Percentiles rank a stretch among this genome's conserved stretches.
Conservation (phyloP, 1,140 invertebrate species). For the Thaumetopoea pityocampa region DNA sequence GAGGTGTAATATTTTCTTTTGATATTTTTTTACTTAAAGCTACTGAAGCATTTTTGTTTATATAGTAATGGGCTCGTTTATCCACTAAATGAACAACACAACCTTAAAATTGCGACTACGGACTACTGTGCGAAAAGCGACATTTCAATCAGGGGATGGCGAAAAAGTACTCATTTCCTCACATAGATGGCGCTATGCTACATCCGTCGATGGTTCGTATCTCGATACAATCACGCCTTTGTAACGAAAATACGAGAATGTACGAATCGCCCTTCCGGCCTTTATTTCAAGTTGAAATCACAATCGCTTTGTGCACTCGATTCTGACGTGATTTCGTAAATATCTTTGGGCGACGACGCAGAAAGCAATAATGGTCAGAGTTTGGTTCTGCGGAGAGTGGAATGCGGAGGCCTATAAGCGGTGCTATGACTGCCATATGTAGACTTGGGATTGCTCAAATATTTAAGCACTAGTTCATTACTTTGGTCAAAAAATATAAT, state of each 20-base stretch:
- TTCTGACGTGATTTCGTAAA: conserved; percentile 40
- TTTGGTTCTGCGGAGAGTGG: conserved; percentile 24
- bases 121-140: conserved; percentile 7
- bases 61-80: too few relatives aligned
- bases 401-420: conserved; percentile 16
- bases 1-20: too few relatives aligned
- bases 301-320: conserved; percentile 31
- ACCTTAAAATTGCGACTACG: conserved; percentile 18
- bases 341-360: conserved; percentile 51
- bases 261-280: conserved; percentile 41
- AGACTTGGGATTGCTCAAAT: too few relatives aligned
- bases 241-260: conserved; percentile 29
- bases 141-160: conserved; percentile 33
- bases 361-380: conserved; percentile 46
- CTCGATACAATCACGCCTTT: conserved; percentile 54
- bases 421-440: conserved; percentile 8
- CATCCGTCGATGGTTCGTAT: conserved; percentile 34
- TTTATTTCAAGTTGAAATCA: conserved; percentile 42
- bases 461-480: too few relatives aligned
- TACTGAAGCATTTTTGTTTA: too few relatives aligned
- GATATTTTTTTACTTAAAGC: too few relatives aligned
- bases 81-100: too few relatives aligned
- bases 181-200: conserved; percentile 50
- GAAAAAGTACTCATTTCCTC: conserved; percentile 63
- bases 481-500: too few relatives aligned